Evolutionary conservation across 1,140 invertebrate genomes (phyloP), one percentile per base, ranked within the genome.

Genomic region (Pseudomyrmex cubaensis): DNA sequence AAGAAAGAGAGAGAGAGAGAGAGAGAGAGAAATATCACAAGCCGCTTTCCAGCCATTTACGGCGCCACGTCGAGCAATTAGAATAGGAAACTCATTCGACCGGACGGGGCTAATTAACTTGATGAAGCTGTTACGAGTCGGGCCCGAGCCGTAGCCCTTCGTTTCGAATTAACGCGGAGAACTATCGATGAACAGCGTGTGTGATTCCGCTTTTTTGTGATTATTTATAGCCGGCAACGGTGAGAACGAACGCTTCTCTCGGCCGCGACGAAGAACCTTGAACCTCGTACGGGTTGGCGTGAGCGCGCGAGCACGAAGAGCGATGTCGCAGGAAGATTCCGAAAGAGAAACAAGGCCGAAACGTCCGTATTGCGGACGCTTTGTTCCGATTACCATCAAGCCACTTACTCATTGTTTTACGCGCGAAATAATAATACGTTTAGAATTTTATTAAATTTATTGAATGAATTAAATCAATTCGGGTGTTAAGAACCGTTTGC

Each of bases 11-110:
- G 17, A n/a, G 22, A 85, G 56, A 52, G 22, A n/a, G 2, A 25
- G 35, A 35, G 4, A 35, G 35, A 35, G 35, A 35, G 5, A 35
- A 7, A 35, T 35, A 35, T 52, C 57, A 12, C 59, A 64, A 54
- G 9, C 82, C 74, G 62, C 84, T 86, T 89, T 84, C 70, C 48
- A 67, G 69, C 67, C 85, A 85, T 90, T 88, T 87, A 89, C 78
- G 85, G 84, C 15, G 69, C 15, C 63, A 44, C 57, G 75, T 50
- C 35, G 69, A 8, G 69, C 57, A 88, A 90, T 90, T 90, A 87
- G 52, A 82, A 82, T 72, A 67, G 85, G 76, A 86, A 86, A 84
- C 80, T 87, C 77, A 88, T 88, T 87, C 77, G 74, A 83, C 77
- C 50, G 69, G 67, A 63, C 54, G 46, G 59, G 35, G 54, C 73